Base-by-base conservation (phyloP, 2,113 vertebrate genomes). In the Lanius ludovicianus region DNA sequence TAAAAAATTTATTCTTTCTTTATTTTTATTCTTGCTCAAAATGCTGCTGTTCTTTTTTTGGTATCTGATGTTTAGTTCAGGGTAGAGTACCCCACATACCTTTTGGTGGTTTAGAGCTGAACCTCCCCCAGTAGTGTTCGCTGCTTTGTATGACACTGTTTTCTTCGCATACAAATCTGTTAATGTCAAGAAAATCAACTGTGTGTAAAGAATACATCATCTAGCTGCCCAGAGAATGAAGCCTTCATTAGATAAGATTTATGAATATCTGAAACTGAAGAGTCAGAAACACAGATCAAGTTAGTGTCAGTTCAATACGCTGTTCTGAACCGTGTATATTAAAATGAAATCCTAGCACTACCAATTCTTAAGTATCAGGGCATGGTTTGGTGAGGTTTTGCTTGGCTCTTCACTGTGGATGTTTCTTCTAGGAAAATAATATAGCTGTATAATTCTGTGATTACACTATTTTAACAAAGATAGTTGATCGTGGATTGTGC, bases 171-270 rank as follows among this genome's bases (percentile, higher is more conserved):
- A 57, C 31, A 57, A 94, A 71, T 89, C 76, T 67, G 67, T 73
- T 94, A 59, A 62, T 27, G 44, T 94, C 89, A 82, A 65, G 93
- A 78, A 94, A 92, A 80, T 95, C 81, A 93, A 27, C 84, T 93
- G 33, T 1, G 1, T 95, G 82, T 84, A 52, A 71, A 83, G 80
- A 70, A 85, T 90, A 35, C 76, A 75, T 91, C 90, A 95, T 84
- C 57, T 79, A 87, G 60, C 68, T 94, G 90, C 91, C 0, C 19
- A 55, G 84, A 74, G 93, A 83, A 87, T 44, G 90, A 90, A 96
- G 71, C 83, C 70, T 95, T 91, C 84, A 30, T 95, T 94, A 91
- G 92, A 81, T 92, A 74, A 93, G 75, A 80, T 91, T 52, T 47
- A 39, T 88, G 91, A 90, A 93, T 82, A 89, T 63, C 80, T 97